Conservation (phyloP, 2,888 invertebrate species). For the Leucophora obtusa region DNA sequence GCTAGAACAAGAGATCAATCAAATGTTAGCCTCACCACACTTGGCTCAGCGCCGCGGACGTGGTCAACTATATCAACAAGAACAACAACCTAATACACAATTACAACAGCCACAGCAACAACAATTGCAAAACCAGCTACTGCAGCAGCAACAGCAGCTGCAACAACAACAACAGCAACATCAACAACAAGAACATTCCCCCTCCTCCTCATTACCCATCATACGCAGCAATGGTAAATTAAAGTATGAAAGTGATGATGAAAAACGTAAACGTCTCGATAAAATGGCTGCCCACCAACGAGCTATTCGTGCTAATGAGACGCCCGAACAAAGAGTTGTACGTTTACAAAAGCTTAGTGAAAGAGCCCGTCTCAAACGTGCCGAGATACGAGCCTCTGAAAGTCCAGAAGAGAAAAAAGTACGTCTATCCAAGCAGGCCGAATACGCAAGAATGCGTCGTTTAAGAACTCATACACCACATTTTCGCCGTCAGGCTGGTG, state of each 20-base stretch:
- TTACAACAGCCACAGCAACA: constrained; percentile 59
- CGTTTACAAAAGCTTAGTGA: constrained; percentile 77
- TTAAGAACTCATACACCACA: constrained; percentile 75
- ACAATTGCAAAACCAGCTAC: constrained; percentile 20
- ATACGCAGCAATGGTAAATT: constrained; percentile 72
- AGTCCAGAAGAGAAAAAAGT: constrained; percentile 74
- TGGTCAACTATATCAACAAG: constrained; percentile 70
- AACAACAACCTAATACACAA: constrained; percentile 68
- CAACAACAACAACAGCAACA: constrained; percentile 69
- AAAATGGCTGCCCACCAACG: constrained; percentile 78
- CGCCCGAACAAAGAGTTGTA: constrained; percentile 75
- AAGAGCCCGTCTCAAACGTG: constrained; percentile 76
- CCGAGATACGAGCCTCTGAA: constrained; percentile 76
- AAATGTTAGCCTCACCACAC: constrained; percentile 74
- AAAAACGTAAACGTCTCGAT: constrained; percentile 75
- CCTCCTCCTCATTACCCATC: constrained; percentile 65
- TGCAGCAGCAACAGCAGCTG: constrained; percentile 68
- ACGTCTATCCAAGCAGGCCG: constrained; percentile 77
- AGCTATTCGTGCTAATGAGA: constrained; percentile 76
- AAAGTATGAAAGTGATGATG: constrained; percentile 78
- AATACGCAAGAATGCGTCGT: constrained; percentile 76
- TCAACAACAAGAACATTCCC: constrained; percentile 73
- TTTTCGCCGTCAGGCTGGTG: constrained; percentile 66
- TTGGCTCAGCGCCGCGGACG: constrained; percentile 74
- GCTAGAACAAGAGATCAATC: constrained; percentile 77